phyloP scores from a whole-genome alignment of 2,797 vertebrate genomes.

The Eleutherodactylus coqui region DNA sequence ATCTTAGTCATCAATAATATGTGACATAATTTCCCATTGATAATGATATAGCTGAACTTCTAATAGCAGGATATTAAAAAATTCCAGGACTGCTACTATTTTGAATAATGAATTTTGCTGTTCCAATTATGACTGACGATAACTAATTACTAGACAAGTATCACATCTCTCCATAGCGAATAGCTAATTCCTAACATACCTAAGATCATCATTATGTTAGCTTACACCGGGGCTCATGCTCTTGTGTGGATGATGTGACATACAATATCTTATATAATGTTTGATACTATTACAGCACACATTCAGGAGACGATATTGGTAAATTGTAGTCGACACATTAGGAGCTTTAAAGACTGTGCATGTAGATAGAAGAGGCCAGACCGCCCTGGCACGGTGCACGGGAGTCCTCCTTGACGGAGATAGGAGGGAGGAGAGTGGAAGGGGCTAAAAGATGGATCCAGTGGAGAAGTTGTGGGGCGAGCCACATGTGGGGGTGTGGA shows the following conservation, averaged over 20 bases:
- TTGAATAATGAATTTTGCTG: neutral
- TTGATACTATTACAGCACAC: neutral
- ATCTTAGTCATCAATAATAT: neutral
- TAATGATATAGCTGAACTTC: neutral
- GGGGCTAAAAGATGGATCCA: no score
- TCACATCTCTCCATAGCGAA: neutral
- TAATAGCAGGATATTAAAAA: neutral
- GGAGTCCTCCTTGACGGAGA: no score
- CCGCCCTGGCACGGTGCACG: no score
- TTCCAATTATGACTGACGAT: neutral
- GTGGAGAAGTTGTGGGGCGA: no score
- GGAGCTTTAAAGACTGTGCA: no score
- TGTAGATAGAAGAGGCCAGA: no score
- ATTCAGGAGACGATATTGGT: neutral
- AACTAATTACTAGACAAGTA: neutral
- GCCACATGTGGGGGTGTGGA: no score
- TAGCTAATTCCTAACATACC: neutral
- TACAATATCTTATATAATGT: neutral
- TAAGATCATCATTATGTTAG: neutral
- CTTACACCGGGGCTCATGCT: neutral
- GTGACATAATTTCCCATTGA: neutral
- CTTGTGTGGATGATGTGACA: neutral
- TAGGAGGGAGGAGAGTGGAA: no score
- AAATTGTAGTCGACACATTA: no score
- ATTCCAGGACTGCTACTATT: neutral